Evolutionary conservation across 2,113 vertebrate genomes (phyloP).

Genomic region (Sander lucioperca): DNA sequence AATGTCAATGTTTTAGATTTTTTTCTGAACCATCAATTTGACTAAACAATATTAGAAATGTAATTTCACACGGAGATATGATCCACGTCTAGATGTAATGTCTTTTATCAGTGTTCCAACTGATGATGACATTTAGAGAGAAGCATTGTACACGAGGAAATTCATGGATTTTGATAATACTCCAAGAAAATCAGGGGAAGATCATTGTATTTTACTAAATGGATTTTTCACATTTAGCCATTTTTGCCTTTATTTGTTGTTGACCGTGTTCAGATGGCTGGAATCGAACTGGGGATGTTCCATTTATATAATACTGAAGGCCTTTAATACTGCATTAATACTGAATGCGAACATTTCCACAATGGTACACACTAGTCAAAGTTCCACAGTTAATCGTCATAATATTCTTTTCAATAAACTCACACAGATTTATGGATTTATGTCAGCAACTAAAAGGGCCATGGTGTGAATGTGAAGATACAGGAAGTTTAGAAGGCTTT

Average conservation of each 20-base stretch:
- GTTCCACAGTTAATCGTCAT: not conserved
- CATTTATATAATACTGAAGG: not conserved
- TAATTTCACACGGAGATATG: not conserved
- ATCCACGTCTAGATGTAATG: not conserved
- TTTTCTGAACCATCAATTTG: not conserved
- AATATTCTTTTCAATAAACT: not conserved
- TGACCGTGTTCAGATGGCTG: not conserved
- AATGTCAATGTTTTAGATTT: not conserved
- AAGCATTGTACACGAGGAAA: not conserved
- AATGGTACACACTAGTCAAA: not conserved
- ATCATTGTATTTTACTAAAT: not conserved
- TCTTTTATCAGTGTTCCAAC: not conserved
- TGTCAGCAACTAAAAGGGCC: not conserved
- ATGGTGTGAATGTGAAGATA: not conserved
- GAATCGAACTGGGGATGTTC: not conserved
- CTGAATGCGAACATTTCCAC: not conserved
- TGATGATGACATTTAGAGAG: not conserved
- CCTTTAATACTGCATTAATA: not conserved
- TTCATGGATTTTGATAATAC: not conserved
- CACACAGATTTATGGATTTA: not conserved
- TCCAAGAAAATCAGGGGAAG: not conserved
- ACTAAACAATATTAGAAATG: not conserved
- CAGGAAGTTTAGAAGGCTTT: not conserved
- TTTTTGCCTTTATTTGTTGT: not conserved
- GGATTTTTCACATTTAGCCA: no score